Evolutionary conservation across 2,888 invertebrate genomes (phyloP).

Genomic region (Drosophila pseudotakahashii): DNA sequence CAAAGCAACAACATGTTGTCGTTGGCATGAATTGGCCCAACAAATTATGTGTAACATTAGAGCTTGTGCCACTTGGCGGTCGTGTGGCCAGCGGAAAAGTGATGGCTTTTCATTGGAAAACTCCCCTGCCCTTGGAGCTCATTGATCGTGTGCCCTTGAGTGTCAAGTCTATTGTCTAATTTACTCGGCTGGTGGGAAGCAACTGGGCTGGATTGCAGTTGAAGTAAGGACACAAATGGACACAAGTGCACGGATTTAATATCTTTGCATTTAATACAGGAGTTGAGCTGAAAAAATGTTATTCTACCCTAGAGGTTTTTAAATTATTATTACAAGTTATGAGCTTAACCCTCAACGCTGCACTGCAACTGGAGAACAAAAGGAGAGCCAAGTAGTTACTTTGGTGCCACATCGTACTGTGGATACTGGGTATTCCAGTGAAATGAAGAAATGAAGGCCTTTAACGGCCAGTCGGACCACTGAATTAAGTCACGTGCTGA

Average conservation of each 20-base stretch:
- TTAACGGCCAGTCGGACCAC: slow-evolving; percentile 13
- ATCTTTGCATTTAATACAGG: background rate
- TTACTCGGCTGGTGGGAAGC: too few species aligned
- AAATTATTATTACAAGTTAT: slow-evolving; percentile 19
- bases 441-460: slow-evolving; percentile 3
- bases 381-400: background rate
- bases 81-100: background rate
- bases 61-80: slow-evolving; percentile 24
- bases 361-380: background rate
- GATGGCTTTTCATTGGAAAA: slow-evolving; percentile 1
- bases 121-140: background rate
- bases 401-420: background rate
- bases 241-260: background rate
- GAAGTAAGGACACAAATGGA: too few species aligned
- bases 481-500: slow-evolving; percentile 82
- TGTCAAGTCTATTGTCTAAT: too few species aligned
- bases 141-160: background rate
- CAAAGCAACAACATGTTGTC: slow-evolving; percentile 56
- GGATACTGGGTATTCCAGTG: background rate
- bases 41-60: slow-evolving; percentile 50
- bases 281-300: background rate
- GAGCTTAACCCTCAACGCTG: background rate
- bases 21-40: slow-evolving; percentile 54
- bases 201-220: too few species aligned
- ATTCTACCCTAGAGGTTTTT: background rate